Evolutionary conservation across 2,888 invertebrate genomes (phyloP).

Genomic region (Exocentrus adspersus): DNA sequence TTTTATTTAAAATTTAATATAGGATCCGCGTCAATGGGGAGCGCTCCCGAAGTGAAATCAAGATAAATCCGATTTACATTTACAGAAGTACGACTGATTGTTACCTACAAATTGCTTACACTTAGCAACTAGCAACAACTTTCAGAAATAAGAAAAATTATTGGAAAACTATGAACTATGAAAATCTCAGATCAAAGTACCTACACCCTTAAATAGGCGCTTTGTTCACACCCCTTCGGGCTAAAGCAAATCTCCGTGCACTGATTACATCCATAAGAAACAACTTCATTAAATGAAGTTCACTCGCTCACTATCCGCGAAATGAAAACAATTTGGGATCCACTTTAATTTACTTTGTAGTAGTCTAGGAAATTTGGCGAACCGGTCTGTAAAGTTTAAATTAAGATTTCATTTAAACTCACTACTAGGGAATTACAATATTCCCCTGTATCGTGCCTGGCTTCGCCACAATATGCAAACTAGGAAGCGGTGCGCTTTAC

Average conservation of each 20-base stretch:
- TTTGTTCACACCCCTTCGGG: background rate
- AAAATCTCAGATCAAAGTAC: too few relatives aligned
- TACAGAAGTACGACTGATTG: too few relatives aligned
- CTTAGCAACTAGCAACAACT: too few relatives aligned
- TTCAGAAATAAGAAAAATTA: too few relatives aligned
- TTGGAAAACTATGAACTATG: too few relatives aligned
- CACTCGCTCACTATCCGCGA: constrained; percentile 41
- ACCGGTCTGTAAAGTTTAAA: constrained; percentile 47
- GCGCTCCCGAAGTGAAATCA: background rate
- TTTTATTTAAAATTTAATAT: constrained; percentile 19
- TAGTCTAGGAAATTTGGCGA: constrained; percentile 47
- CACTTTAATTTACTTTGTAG: constrained; percentile 50
- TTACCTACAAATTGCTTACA: too few relatives aligned
- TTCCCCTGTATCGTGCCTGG: constrained; percentile 20
- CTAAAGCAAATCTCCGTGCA: constrained; percentile 7
- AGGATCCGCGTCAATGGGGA: background rate
- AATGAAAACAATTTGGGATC: constrained; percentile 49
- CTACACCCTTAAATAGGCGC: too few relatives aligned
- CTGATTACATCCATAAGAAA: constrained; percentile 30
- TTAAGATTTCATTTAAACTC: constrained; percentile 40
- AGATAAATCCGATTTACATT: too few relatives aligned
- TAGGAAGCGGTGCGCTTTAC: too few relatives aligned
- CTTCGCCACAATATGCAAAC: constrained; percentile 20
- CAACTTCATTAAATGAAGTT: constrained; percentile 44
- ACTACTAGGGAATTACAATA: constrained; percentile 25